Conservation (phyloP, 2,113 vertebrate genomes). For the Otus sunia region DNA sequence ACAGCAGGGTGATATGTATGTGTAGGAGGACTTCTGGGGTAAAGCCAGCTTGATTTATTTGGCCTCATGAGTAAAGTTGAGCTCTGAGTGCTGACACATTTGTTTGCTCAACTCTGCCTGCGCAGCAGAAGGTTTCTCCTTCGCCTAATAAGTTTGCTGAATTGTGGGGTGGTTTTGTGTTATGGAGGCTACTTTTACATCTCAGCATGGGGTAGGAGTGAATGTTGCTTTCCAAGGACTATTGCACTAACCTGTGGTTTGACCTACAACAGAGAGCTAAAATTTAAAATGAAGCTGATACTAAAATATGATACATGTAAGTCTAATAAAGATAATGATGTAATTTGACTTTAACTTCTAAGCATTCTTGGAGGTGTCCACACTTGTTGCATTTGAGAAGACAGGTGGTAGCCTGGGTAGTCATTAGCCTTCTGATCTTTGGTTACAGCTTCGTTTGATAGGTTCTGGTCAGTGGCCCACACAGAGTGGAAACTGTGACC, state of each 20-base stretch:
- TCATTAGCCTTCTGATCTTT: background rate
- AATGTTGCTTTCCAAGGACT: background rate
- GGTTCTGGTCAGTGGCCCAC: background rate
- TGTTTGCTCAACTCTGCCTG: background rate
- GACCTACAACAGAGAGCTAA: background rate
- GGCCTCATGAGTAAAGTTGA: conserved; percentile 40
- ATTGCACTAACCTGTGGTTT: background rate
- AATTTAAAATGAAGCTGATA: background rate
- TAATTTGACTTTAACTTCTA: background rate
- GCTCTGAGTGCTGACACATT: conserved; percentile 35
- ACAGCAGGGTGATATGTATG: background rate
- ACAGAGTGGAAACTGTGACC: background rate
- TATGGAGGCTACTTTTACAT: background rate
- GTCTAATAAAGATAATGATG: background rate
- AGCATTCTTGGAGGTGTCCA: background rate
- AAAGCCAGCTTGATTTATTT: conserved; percentile 34
- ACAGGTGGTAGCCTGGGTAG: background rate
- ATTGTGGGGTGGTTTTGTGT: background rate
- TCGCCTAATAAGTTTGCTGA: conserved; percentile 7
- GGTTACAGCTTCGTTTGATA: background rate
- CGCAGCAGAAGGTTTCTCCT: background rate
- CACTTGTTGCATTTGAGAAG: background rate
- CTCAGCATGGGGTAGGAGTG: background rate
- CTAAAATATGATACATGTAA: background rate
- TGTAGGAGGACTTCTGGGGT: conserved; percentile 39